Evolutionary conservation across 1,140 invertebrate genomes (phyloP), one percentile per base, ranked within the genome.

Genomic region (Chrysomallon squamiferum): DNA sequence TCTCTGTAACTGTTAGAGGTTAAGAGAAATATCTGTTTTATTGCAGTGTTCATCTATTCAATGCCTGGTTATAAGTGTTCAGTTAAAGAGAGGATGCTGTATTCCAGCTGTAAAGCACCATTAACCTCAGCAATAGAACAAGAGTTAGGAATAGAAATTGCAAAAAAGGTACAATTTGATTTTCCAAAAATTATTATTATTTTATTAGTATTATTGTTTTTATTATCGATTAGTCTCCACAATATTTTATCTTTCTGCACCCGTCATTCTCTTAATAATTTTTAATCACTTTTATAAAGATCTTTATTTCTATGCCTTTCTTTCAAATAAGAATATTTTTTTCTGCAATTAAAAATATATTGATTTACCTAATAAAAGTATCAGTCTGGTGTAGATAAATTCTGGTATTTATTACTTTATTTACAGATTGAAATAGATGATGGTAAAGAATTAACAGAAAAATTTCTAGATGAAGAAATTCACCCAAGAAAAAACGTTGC

Each of bases 51-150:
- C 84, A 94, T 98, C 75, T 98, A 98, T 86, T 96, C 95, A 13
- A 97, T 98, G 94, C 96, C 96, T 25, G 95, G 95, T 9, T 97
- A 96, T 83, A 92, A 88, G 54, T 96, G 94, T 79, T 91, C 93
- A 66, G 94, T 98, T 68, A 97, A 96, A 85, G 95, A 98, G 85
- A 88, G 96, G 75, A 99, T 99, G 96, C 88, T 98, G 75, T 99
- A 98, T 86, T 98, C 96, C 1, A 97, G 95, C 73, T 97, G 95
- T 83, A 98, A 97, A 87, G 92, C 90, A 69, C 92, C 94, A 22
- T 89, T 98, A 52, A 87, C 95, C 27, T 90, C 93, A 68, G 89
- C 90, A 32, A 91, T 84, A 27, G 89, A 94, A 74, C 78, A 83
- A 30, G 69, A 84, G 29, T 68, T 89, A 52, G 90, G 89, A 29